phyloP scores from a whole-genome alignment of 2,888 invertebrate genomes.

The Drosophila birchii region DNA sequence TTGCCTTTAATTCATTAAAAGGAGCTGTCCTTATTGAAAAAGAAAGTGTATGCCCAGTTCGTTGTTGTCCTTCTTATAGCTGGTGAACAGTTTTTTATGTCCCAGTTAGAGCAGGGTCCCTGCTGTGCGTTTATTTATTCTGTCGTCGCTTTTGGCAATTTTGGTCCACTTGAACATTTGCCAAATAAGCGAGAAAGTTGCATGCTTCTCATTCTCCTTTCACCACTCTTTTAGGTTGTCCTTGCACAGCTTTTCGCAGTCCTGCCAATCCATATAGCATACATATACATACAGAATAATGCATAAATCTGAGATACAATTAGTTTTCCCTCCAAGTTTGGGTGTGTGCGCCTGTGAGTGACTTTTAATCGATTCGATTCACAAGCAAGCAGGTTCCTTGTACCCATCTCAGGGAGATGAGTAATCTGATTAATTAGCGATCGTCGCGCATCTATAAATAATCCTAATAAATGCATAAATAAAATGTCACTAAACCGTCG shows the following conservation, averaged over 20 bases:
- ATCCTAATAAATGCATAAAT: constrained; percentile 35
- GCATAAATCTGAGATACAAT: constrained; percentile 65
- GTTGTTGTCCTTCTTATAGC: not conserved
- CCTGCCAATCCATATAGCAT: constrained; percentile 66
- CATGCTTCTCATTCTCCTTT: constrained; percentile 35
- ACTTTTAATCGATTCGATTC: constrained; percentile 18
- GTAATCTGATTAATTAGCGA: constrained; percentile 21
- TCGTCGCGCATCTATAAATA: constrained; percentile 26
- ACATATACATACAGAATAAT: constrained; percentile 57
- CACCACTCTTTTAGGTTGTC: not conserved
- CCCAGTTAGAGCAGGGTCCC: not conserved
- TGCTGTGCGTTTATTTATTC: constrained; percentile 65
- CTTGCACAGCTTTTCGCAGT: constrained; percentile 9
- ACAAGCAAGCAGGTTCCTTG: too few relatives aligned
- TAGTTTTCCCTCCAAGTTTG: constrained; percentile 25
- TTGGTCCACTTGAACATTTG: constrained; percentile 72
- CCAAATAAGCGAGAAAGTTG: constrained; percentile 76
- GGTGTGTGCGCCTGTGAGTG: not conserved
- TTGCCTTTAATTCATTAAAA: not conserved
- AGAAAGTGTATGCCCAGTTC: constrained; percentile 15
- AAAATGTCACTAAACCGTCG: constrained; percentile 32
- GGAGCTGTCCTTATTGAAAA: not conserved
- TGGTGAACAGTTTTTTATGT: constrained; percentile 14
- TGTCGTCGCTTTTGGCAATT: constrained; percentile 55
- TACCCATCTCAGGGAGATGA: not conserved